These are phyloP conservation scores for Muschampia plurimacula DNA, from an alignment of 2,888 invertebrate species.

Conservation along the genomic window DNA sequence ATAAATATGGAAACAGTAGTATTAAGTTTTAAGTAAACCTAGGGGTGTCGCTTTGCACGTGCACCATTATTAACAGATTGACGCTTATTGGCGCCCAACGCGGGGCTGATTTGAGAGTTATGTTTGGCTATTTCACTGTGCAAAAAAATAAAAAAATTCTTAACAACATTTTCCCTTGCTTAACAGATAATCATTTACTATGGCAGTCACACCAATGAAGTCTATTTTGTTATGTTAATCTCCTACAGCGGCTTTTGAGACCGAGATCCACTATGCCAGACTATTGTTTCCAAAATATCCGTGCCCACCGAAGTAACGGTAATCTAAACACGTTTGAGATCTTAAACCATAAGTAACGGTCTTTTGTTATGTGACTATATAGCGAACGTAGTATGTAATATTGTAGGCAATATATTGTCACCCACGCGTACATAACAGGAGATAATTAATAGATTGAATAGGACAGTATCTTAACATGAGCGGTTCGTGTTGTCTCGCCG, in stretches of 20 bases:
- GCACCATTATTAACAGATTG: slow-evolving; percentile 41
- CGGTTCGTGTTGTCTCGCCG: slow-evolving; percentile 30
- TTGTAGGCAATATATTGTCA: slow-evolving; percentile 32
- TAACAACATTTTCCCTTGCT: slow-evolving; percentile 51
- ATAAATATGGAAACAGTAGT: slow-evolving; percentile 61
- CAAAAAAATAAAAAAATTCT: background rate
- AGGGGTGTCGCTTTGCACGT: slow-evolving; percentile 49
- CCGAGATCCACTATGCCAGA: background rate
- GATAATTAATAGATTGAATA: slow-evolving; percentile 43
- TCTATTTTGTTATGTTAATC: slow-evolving; percentile 9
- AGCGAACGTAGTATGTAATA: slow-evolving; percentile 11
- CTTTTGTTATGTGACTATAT: slow-evolving; percentile 28
- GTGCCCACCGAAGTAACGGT: slow-evolving; percentile 53
- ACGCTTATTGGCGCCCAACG: slow-evolving; percentile 54
- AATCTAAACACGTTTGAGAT: slow-evolving; percentile 50
- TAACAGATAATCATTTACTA: slow-evolving; percentile 50
- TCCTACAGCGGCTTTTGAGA: background rate
- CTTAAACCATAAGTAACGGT: slow-evolving; percentile 53
- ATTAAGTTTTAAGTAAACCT: slow-evolving; percentile 51
- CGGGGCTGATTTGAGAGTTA: slow-evolving; percentile 44
- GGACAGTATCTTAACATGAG: slow-evolving; percentile 39
- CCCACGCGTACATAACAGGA: slow-evolving; percentile 31
- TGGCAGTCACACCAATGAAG: slow-evolving; percentile 12
- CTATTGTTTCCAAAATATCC: slow-evolving; percentile 53
- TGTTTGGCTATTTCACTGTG: slow-evolving; percentile 38